Evolutionary conservation across 92 coral and sea anemone species (phyloP).

Genomic region (Pocillopora meandrina): DNA sequence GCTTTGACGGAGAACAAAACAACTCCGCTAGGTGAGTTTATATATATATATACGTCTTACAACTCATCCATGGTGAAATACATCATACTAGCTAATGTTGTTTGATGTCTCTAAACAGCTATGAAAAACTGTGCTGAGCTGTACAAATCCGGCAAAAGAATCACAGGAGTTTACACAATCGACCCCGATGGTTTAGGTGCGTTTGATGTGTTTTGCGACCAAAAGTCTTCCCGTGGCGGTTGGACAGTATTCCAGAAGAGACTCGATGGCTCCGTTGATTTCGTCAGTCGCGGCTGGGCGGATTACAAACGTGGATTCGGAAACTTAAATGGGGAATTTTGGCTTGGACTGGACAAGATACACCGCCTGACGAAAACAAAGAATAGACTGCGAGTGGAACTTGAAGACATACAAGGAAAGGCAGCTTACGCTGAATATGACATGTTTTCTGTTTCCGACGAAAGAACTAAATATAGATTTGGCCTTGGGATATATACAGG

Average conservation of each 20-base stretch:
- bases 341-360: slow-evolving; percentile 45
- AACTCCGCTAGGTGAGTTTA: too few species aligned
- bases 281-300: slow-evolving; percentile 52
- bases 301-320: slow-evolving; percentile 52
- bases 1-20: too few species aligned
- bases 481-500: slow-evolving; percentile 40
- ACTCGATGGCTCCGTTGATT: slow-evolving; percentile 62
- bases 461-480: slow-evolving; percentile 12
- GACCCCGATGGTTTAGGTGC: slow-evolving; percentile 67
- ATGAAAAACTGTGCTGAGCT: slow-evolving; percentile 62
- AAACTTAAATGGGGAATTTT: slow-evolving; percentile 16
- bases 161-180: slow-evolving; percentile 52
- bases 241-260: slow-evolving; percentile 81
- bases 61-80: not conserved
- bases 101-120: not conserved
- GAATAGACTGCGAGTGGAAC: slow-evolving; percentile 44
- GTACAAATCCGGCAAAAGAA: slow-evolving; percentile 53
- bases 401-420: slow-evolving; percentile 46
- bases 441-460: slow-evolving; percentile 44
- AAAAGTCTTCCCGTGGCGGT: slow-evolving; percentile 70
- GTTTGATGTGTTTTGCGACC: slow-evolving; percentile 78
- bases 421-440: slow-evolving; percentile 37
- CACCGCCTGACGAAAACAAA: slow-evolving; percentile 38
- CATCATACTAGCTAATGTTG: too few species aligned
- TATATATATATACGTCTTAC: too few species aligned